Base-by-base conservation (phyloP, 2,797 vertebrate genomes). In the Cossypha caffra region DNA sequence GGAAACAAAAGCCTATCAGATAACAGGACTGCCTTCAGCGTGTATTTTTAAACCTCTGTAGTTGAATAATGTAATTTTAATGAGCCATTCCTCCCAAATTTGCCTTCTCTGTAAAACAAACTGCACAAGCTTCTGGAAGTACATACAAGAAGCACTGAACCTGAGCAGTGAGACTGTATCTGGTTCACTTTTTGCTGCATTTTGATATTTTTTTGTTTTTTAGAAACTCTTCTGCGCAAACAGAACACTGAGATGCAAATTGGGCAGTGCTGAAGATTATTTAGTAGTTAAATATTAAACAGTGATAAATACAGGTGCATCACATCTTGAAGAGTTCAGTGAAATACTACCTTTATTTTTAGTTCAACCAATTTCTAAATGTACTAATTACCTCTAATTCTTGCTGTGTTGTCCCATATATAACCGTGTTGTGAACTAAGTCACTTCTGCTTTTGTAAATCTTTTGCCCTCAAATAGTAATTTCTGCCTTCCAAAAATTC, bases 11-110 rank as follows among this genome's bases (percentile, higher is more conserved):
- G 45, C 10, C 1, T 28, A 78, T 42, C 80, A 64, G 57, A 10
- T 63, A 84, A 58, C 37, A 73, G 51, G 26, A 17, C 29, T 28
- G 33, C n/a, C 35, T n/a, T 14, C 5, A 43, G 57, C 1, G 14
- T 8, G 1, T n/a, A 29, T 80, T 93, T 88, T 94, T 92, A 78
- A 91, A 43, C 13, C 52, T 82, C n/a, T 29, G 58, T n/a, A 67
- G 62, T 40, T 69, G 54, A 81, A 66, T 54, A 82, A 90, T 6
- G 33, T 19, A 5, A 71, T 69, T 82, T 82, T 79, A 42, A 72
- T 14, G 38, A 86, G 77, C 19, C 61, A 82, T 17, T 50, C 25
- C 42, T 84, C 83, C 61, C 19, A 73, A 82, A 50, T 89, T 54
- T 45, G 28, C 4, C 5, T 38, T 68, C n/a, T 33, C 58, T 78